A percentile compares a stretch with the other conserved stretches of the same genome.
These are phyloP conservation scores for Scatophagus argus DNA, from an alignment of 2,113 vertebrate genomes.

Conservation along the genomic window DNA sequence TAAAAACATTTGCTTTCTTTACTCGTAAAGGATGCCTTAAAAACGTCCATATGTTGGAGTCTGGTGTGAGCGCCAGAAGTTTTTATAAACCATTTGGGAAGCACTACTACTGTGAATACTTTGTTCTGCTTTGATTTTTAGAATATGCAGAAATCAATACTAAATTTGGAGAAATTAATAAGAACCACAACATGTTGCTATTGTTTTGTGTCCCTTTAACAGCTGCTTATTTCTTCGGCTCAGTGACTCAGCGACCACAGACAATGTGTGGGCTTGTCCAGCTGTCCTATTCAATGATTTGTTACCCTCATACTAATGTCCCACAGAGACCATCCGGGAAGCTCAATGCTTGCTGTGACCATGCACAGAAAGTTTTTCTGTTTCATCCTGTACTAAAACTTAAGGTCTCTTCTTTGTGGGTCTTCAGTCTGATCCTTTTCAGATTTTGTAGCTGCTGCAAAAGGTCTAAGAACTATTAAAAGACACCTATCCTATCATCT, in stretches of 20 bases:
- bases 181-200: slow-evolving; percentile 18
- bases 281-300: slow-evolving; percentile 44
- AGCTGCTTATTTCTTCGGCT: slow-evolving; percentile 38
- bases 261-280: slow-evolving; percentile 46
- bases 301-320: slow-evolving; percentile 35
- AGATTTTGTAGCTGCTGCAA: neutral
- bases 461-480: neutral
- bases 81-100: slow-evolving; percentile 13
- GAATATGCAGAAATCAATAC: slow-evolving; percentile 1
- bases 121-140: slow-evolving; percentile 12
- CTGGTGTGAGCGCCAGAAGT: neutral
- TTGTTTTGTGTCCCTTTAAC: slow-evolving; percentile 27
- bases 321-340: slow-evolving; percentile 36
- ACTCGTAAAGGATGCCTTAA: neutral
- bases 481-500: neutral
- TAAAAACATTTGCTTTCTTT: slow-evolving; percentile 8
- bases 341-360: slow-evolving; percentile 18
- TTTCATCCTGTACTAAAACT: slow-evolving; percentile 1
- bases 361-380: neutral
- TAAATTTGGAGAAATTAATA: neutral
- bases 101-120: neutral
- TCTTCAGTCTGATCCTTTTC: neutral
- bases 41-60: slow-evolving; percentile 14
- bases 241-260: slow-evolving; percentile 39
- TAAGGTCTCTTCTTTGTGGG: neutral